phyloP scores from a whole-genome alignment of 2,888 invertebrate genomes.

The Agapetus fuscipes region DNA sequence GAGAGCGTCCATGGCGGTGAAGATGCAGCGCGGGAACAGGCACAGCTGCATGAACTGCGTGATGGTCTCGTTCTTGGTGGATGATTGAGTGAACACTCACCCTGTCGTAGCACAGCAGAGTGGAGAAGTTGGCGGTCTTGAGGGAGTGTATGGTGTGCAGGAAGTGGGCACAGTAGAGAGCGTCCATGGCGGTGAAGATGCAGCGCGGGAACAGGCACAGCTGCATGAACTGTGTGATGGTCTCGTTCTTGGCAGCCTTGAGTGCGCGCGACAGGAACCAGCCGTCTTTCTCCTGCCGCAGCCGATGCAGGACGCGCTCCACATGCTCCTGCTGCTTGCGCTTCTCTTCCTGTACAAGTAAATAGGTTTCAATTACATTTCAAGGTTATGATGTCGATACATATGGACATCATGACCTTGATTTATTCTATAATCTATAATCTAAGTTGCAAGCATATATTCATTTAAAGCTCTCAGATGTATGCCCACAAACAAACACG shows the following conservation, averaged over 20 bases:
- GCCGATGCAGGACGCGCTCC: constrained; percentile 65
- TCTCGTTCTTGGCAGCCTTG: constrained; percentile 90
- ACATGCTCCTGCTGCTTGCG: constrained; percentile 93
- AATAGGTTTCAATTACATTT: no score
- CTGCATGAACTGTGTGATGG: constrained; percentile 92
- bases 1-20: constrained; percentile 91
- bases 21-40: constrained; percentile 93
- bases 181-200: constrained; percentile 92
- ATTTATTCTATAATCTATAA: no score
- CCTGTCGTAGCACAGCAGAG: constrained; percentile 92
- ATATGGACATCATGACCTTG: no score
- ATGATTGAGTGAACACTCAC: constrained; percentile 67
- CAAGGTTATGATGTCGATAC: no score
- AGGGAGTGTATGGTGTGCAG: constrained; percentile 91
- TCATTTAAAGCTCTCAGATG: no score
- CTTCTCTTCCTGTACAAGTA: constrained; percentile 83
- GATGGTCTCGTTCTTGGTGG: constrained; percentile 92
- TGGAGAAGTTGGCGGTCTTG: constrained; percentile 95
- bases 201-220: constrained; percentile 94
- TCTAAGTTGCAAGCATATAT: no score
- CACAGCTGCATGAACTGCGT: constrained; percentile 94
- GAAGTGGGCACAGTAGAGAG: constrained; percentile 95
- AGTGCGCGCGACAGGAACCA: constrained; percentile 82
- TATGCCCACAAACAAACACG: no score
- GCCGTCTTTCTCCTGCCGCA: constrained; percentile 67